Percentiles rank a stretch among this genome's conserved stretches.
phyloP scores from a whole-genome alignment of 2,113 vertebrate genomes.

The Nyctibius bracteatus region DNA sequence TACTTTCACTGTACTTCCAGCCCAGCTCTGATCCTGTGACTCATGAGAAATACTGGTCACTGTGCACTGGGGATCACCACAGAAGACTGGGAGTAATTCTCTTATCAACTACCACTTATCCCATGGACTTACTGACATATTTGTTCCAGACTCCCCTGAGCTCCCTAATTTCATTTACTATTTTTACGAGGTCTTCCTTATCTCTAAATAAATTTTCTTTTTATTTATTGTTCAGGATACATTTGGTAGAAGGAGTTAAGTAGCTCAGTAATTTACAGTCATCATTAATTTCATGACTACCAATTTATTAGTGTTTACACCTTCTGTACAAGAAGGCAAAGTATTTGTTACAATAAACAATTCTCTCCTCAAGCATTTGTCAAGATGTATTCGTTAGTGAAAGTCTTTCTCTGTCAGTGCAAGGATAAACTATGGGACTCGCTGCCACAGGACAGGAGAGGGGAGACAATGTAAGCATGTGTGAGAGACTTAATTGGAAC shows the following conservation, averaged over 20 bases:
- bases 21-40: background rate
- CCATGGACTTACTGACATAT: background rate
- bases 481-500: background rate
- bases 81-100: background rate
- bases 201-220: background rate
- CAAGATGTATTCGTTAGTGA: background rate
- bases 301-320: constrained; percentile 28
- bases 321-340: background rate
- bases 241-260: background rate
- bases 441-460: background rate
- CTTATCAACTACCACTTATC: background rate
- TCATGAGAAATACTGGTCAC: background rate
- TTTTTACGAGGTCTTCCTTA: constrained; percentile 13
- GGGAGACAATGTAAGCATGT: background rate
- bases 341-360: background rate
- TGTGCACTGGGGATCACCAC: background rate
- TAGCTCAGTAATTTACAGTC: background rate
- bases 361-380: background rate
- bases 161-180: background rate
- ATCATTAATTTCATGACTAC: background rate
- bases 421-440: background rate
- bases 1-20: background rate
- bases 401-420: background rate
- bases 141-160: background rate
- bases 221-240: background rate